Percentiles rank a stretch among this genome's conserved stretches.
Conservation (phyloP, 2,113 vertebrate genomes). For the Hippoglossus stenolepis region DNA sequence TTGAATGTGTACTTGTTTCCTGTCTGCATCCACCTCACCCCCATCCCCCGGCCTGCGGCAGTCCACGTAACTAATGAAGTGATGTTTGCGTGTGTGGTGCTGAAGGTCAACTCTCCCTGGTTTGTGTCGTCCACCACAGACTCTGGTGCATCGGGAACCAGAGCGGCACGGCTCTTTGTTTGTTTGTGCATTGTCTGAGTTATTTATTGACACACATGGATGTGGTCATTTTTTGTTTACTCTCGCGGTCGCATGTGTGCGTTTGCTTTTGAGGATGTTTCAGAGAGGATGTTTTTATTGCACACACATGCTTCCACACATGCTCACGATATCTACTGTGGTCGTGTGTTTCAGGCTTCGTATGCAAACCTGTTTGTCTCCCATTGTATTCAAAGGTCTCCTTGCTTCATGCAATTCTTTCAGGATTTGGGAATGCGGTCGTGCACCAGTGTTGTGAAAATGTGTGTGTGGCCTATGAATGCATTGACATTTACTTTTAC, state of each 20-base stretch:
- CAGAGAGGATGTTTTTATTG: slow-evolving; percentile 4
- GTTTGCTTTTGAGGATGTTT: slow-evolving; percentile 18
- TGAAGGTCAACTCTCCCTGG: slow-evolving; percentile 53
- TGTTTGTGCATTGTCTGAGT: neutral
- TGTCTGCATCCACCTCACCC: neutral
- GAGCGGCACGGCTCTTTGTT: no score
- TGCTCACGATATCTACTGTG: neutral
- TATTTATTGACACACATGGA: neutral
- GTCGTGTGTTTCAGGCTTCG: neutral
- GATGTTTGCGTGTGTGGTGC: slow-evolving; percentile 49
- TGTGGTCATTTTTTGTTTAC: neutral
- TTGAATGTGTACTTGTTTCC: neutral
- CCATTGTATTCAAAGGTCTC: slow-evolving; percentile 21
- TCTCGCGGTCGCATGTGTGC: neutral
- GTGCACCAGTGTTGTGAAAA: slow-evolving; percentile 9
- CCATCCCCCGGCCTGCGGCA: slow-evolving; percentile 11
- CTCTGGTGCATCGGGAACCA: slow-evolving; percentile 15
- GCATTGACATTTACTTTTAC: slow-evolving; percentile 92
- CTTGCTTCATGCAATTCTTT: neutral
- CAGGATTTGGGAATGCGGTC: neutral
- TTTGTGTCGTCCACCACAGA: slow-evolving; percentile 34
- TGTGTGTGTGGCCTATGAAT: slow-evolving; percentile 79
- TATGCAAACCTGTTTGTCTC: slow-evolving; percentile 9
- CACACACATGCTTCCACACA: neutral
- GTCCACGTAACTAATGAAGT: slow-evolving; percentile 43